Conservation (phyloP, 1,140 invertebrate species). For the Zaprionus ghesquierei region DNA sequence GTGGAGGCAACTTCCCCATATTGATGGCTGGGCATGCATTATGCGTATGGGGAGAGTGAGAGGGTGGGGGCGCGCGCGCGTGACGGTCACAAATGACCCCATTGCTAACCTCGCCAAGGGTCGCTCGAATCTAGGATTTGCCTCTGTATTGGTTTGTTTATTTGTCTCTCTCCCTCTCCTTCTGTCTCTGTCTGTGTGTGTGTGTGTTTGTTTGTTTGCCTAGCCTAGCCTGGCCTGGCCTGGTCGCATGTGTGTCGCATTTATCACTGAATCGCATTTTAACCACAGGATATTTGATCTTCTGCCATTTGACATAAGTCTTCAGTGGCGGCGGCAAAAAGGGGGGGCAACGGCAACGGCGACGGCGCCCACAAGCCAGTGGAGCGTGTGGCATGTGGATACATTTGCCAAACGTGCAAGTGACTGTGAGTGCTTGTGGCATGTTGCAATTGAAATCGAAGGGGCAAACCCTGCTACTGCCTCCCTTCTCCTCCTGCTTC, state of each 20-base stretch:
- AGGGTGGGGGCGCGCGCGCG: background rate
- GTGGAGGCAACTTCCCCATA: background rate
- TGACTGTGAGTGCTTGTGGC: slow-evolving; percentile 12
- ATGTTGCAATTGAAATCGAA: slow-evolving; percentile 26
- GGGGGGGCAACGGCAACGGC: too few species aligned
- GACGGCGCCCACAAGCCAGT: background rate
- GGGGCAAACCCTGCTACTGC: too few species aligned
- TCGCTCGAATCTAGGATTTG: background rate
- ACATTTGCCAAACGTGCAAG: slow-evolving; percentile 44
- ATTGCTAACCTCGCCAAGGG: slow-evolving; percentile 25
- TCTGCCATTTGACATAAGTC: slow-evolving; percentile 76
- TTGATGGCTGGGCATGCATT: slow-evolving; percentile 39
- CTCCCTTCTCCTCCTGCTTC: too few species aligned
- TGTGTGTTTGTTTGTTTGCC: slow-evolving; percentile 31
- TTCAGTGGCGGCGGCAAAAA: slow-evolving; percentile 13
- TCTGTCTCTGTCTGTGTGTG: background rate
- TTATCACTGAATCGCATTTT: slow-evolving; percentile 79
- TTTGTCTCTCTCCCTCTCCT: background rate
- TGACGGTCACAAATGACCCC: slow-evolving; percentile 46
- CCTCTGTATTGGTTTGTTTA: background rate
- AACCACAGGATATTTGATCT: slow-evolving; percentile 81
- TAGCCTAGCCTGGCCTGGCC: background rate
- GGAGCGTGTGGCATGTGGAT: slow-evolving; percentile 38
- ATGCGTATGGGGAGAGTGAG: slow-evolving; percentile 12
- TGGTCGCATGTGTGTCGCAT: slow-evolving; percentile 62